A percentile compares a stretch with the other conserved stretches of the same genome.
Conservation (phyloP, 2,113 vertebrate genomes). For the Camelus dromedarius region DNA sequence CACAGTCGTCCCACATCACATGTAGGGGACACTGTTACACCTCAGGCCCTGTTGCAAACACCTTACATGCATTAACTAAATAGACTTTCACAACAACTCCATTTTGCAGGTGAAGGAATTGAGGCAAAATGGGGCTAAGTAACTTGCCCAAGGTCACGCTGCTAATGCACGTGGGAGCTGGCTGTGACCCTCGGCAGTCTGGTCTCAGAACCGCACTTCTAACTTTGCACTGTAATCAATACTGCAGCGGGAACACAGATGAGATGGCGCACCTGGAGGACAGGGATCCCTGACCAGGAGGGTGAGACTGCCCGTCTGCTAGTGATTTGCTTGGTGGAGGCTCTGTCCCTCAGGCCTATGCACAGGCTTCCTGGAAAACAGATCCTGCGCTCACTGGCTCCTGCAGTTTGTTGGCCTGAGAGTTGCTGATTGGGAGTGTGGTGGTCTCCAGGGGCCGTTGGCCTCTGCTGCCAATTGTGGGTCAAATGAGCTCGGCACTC, state of each 20-base stretch:
- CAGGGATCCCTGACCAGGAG: background rate
- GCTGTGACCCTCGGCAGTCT: background rate
- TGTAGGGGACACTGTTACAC: background rate
- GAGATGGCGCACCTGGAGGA: background rate
- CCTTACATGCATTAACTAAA: background rate
- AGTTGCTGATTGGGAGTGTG: accelerated
- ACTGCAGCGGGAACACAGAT: accelerated
- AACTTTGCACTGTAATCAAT: background rate
- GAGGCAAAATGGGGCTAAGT: background rate
- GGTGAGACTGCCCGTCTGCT: background rate
- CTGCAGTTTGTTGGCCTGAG: background rate
- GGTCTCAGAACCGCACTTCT: background rate
- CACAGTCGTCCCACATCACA: background rate
- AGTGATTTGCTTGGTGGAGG: accelerated
- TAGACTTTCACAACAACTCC: background rate
- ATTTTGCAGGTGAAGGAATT: background rate
- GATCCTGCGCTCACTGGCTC: accelerated
- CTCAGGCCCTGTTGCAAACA: background rate
- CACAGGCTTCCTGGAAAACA: background rate
- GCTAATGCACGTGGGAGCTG: background rate
- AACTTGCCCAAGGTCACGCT: background rate
- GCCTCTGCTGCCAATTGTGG: background rate
- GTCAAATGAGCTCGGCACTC: background rate
- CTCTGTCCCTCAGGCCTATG: background rate
- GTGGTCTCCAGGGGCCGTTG: background rate